These are phyloP conservation scores for Trichoplusia ni DNA, from an alignment of 1,140 invertebrate species.

Conservation along the genomic window DNA sequence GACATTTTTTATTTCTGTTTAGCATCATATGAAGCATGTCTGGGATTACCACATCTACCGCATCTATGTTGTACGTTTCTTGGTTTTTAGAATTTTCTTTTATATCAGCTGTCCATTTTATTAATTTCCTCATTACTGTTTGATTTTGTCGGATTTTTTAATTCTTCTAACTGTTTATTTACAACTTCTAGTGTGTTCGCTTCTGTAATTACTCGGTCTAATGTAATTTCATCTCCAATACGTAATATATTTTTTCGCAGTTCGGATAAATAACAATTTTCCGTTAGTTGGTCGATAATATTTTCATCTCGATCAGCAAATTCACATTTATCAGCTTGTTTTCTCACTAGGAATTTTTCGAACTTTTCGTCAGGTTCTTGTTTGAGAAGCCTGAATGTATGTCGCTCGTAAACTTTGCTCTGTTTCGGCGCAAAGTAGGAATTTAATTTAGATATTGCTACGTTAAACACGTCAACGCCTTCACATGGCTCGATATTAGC, in stretches of 20 bases:
- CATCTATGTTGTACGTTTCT: constrained; percentile 15
- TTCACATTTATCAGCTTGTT: constrained; percentile 43
- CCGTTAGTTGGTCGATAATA: constrained; percentile 41
- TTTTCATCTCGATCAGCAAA: constrained; percentile 25
- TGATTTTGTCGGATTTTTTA: constrained; percentile 25
- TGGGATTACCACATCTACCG: constrained; percentile 32
- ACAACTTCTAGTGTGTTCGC: constrained; percentile 46
- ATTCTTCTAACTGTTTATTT: constrained; percentile 35
- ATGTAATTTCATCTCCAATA: constrained; percentile 35
- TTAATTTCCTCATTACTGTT: constrained; percentile 17
- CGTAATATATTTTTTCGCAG: constrained; percentile 42
- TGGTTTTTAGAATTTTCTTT: neutral
- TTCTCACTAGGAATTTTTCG: constrained; percentile 37
- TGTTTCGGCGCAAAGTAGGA: no score
- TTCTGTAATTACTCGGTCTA: constrained; percentile 37
- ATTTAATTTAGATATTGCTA: no score
- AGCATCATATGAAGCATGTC: constrained; percentile 3
- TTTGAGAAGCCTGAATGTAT: no score
- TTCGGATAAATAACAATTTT: constrained; percentile 34
- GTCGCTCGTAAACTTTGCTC: no score
- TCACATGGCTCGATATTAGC: no score
- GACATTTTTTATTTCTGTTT: constrained; percentile 23
- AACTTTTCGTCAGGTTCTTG: constrained; percentile 41
- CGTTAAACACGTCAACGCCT: no score
- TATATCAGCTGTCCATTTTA: constrained; percentile 11